These are phyloP conservation scores for Glyphotaelius pellucidus DNA, from an alignment of 2,888 invertebrate genomes.

Conservation along the genomic window DNA sequence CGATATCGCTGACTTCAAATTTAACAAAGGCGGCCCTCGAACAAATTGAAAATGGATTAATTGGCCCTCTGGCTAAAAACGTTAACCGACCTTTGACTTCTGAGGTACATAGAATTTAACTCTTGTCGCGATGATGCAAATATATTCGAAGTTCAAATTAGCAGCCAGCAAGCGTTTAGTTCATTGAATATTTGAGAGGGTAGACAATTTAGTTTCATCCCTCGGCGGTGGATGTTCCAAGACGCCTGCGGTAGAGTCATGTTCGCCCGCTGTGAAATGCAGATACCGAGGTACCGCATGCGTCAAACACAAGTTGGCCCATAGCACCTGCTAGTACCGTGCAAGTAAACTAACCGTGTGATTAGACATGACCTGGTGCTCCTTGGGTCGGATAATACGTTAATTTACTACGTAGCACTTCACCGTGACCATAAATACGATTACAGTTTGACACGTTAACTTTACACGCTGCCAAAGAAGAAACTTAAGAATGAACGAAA, in stretches of 20 bases:
- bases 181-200: slow-evolving; percentile 6
- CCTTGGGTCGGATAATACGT: background rate
- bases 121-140: background rate
- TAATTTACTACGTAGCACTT: background rate
- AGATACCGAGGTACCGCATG: background rate
- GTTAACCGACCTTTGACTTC: background rate
- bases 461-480: background rate
- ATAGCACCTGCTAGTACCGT: background rate
- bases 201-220: slow-evolving; percentile 10
- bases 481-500: background rate
- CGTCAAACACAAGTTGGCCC: background rate
- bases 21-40: too few species aligned
- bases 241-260: slow-evolving; percentile 12
- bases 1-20: too few species aligned
- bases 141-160: background rate
- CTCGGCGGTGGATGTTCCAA: background rate
- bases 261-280: slow-evolving; percentile 22
- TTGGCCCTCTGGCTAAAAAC: background rate
- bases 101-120: background rate
- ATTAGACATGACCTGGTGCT: slow-evolving; percentile 32
- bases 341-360: slow-evolving; percentile 5
- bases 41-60: too few species aligned
- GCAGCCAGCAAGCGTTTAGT: background rate
- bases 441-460: background rate
- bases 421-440: background rate